Evolutionary conservation across 2,888 invertebrate species (phyloP).

Genomic region (Cheilosia grossa): DNA sequence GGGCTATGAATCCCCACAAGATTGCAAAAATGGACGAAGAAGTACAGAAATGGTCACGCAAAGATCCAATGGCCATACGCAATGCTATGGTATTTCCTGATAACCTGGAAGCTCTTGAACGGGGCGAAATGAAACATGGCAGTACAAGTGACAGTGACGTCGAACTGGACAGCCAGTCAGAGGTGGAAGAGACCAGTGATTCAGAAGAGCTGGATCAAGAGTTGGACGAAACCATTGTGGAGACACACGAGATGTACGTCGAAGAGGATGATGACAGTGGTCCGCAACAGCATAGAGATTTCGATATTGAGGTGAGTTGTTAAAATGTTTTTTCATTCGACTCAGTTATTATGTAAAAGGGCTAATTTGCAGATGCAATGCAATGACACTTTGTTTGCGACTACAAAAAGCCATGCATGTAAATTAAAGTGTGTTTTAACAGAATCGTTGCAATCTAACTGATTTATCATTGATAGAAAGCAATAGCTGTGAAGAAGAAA

Average conservation of each 20-base stretch:
- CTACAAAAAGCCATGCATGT: not conserved
- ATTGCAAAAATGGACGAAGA: slow-evolving; percentile 99
- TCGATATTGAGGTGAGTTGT: slow-evolving; percentile 85
- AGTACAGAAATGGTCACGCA: slow-evolving; percentile 98
- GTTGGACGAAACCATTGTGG: slow-evolving; percentile 84
- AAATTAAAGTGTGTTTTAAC: too few relatives aligned
- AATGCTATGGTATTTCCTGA: slow-evolving; percentile 97
- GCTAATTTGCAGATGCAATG: too few relatives aligned
- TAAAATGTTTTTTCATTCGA: not conserved
- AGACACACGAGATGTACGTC: slow-evolving; percentile 83
- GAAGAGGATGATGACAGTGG: slow-evolving; percentile 83
- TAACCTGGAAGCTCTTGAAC: slow-evolving; percentile 91
- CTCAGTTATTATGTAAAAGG: too few relatives aligned
- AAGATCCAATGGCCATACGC: slow-evolving; percentile 95
- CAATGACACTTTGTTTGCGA: not conserved
- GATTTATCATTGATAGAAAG: too few relatives aligned
- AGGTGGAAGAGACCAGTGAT: slow-evolving; percentile 84
- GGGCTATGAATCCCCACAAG: slow-evolving; percentile 98
- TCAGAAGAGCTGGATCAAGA: slow-evolving; percentile 85
- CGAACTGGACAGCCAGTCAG: slow-evolving; percentile 82
- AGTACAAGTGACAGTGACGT: slow-evolving; percentile 87
- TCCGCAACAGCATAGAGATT: slow-evolving; percentile 83
- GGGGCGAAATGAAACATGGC: slow-evolving; percentile 94
- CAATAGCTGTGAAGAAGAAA: too few relatives aligned
- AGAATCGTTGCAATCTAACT: too few relatives aligned